Evolutionary conservation across 2,797 vertebrate species (phyloP), one percentile per base, ranked within the genome.

Genomic region (Molossus molossus): DNA sequence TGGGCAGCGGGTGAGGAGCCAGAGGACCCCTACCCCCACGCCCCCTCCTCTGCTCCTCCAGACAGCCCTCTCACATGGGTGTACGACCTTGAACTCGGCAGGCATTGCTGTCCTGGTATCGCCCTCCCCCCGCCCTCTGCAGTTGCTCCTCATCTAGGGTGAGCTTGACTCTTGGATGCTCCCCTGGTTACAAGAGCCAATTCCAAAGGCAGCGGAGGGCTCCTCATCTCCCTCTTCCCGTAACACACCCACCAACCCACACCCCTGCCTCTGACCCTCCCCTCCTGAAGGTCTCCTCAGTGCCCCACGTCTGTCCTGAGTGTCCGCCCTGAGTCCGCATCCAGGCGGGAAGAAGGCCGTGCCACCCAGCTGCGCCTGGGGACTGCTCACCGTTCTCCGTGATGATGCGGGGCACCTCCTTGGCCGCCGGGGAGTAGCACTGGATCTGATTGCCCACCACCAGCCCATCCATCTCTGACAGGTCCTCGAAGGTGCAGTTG

Each of bases 401-500:
- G 90, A 99, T 98, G 91, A 99, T 99, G 53, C 98, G 99, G 5
- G 99, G 99, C 93, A 99, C 99, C 95, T 99, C 99, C 96, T 99
- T 99, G 98, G 99, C 99, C 37, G 99, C 99, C 0, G 99, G 99
- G 0, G 99, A 99, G 95, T 98, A 99, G 98, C 99, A 99, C 57
- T 98, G 99, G 93, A 99, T 99, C 96, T 99, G 99, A 98, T 99
- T 99, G 94, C 99, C 99, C 64, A 99, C 98, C 96, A 99, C 99
- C 97, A 99, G 96, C 33, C 99, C 99, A 21, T 99, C 99, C 99
- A 99, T 99, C 98, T 99, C 99, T 0, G 99, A 99, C 92, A 99
- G 98, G 97, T 99, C 99, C 97, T 99, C 99, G 3, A 99, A 99
- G 87, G 99, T 99, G 95, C 99, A 99, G 98, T 99, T 99, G 96